Evolutionary conservation across 2,888 invertebrate species (phyloP).

Genomic region (Chymomyza procnemis): DNA sequence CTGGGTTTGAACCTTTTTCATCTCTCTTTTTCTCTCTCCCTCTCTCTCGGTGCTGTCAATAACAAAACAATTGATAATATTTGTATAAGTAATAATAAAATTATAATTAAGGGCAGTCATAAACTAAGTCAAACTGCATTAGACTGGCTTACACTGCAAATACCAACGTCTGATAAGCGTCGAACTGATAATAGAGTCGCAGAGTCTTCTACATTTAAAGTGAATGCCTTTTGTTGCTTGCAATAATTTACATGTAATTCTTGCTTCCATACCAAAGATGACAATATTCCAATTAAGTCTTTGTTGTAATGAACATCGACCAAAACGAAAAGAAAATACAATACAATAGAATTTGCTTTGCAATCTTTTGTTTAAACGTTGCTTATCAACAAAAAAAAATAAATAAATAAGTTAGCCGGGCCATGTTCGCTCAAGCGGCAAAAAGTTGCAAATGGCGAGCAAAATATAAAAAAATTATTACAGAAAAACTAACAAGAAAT

Average conservation of each 20-base stretch:
- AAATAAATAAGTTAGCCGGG: not conserved
- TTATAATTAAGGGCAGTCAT: constrained; percentile 36
- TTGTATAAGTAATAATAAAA: constrained; percentile 20
- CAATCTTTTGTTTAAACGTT: not conserved
- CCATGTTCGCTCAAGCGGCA: not conserved
- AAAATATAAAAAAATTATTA: not conserved
- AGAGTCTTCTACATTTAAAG: not conserved
- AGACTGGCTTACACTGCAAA: constrained; percentile 23
- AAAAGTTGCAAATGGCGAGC: not conserved
- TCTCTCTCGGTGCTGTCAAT: not conserved
- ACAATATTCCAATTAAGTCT: not conserved
- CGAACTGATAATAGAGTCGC: not conserved
- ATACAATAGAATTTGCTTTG: not conserved
- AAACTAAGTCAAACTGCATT: constrained; percentile 48
- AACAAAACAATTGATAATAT: constrained; percentile 30
- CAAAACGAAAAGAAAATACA: not conserved
- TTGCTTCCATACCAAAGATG: constrained; percentile 1
- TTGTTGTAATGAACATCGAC: not conserved
- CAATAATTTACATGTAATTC: not conserved
- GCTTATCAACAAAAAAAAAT: not conserved
- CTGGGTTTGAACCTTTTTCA: not conserved
- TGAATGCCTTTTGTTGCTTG: not conserved
- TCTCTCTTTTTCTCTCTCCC: too few species aligned
- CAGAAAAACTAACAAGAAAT: not conserved
- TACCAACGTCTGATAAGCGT: not conserved